Conservation (phyloP, 53 echinoderm and acorn worm species). For the Henricia sp. region DNA sequence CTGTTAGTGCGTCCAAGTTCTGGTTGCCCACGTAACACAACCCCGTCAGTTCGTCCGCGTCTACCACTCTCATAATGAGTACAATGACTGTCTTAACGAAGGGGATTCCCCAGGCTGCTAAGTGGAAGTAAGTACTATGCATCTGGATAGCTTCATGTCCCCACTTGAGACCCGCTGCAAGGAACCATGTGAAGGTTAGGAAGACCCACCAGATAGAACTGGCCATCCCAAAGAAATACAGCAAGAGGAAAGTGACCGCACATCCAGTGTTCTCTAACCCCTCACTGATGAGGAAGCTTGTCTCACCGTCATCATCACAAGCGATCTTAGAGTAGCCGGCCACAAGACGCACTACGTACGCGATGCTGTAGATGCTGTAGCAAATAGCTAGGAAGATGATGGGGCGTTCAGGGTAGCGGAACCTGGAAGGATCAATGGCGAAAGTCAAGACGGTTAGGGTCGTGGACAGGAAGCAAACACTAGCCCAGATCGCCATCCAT, state of each 20-base stretch:
- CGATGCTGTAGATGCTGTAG: conserved; percentile 86
- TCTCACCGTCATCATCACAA: conserved; percentile 78
- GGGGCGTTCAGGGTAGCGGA: conserved; percentile 96
- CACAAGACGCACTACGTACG: conserved; percentile 89
- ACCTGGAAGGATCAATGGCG: conserved; percentile 85
- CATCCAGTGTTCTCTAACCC: conserved; percentile 97
- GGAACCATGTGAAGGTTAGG: conserved; percentile 97
- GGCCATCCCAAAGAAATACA: conserved; percentile 99
- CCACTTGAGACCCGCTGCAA: conserved; percentile 98
- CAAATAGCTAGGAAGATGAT: conserved; percentile 97
- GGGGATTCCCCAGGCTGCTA: conserved; percentile 98
- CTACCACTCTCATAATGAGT: conserved; percentile 98
- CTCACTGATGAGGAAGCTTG: conserved; percentile 81
- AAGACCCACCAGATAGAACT: conserved; percentile 99
- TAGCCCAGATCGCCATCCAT: conserved; percentile 99
- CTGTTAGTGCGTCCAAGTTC: conserved; percentile 86
- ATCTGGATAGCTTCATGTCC: conserved; percentile 97
- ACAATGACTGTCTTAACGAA: conserved; percentile 96
- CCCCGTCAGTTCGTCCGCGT: conserved; percentile 97
- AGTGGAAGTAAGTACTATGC: conserved; percentile 97
- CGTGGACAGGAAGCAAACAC: conserved; percentile 91
- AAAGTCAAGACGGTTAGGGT: conserved; percentile 93
- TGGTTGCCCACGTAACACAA: conserved; percentile 98
- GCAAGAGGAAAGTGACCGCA: conserved; percentile 90
- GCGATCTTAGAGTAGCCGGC: conserved; percentile 87